Percentiles rank a stretch among this genome's conserved stretches.
phyloP scores from a whole-genome alignment of 2,113 vertebrate species.

The Channa argus region DNA sequence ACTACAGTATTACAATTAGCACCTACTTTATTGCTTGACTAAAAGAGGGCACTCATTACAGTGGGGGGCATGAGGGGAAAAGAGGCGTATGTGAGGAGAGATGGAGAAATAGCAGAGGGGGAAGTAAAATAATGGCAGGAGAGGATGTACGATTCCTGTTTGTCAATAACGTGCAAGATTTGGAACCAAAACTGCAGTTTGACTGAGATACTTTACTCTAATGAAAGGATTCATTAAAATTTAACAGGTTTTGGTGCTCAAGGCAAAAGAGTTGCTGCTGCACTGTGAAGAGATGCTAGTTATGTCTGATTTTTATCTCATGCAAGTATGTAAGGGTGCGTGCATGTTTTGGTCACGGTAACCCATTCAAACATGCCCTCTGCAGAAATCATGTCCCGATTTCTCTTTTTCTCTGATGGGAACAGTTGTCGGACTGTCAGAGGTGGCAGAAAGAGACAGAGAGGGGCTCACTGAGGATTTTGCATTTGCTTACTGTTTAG shows the following conservation, averaged over 20 bases:
- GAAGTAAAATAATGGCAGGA: background rate
- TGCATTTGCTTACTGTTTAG: slow-evolving; percentile 53
- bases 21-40: background rate
- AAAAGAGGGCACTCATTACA: slow-evolving; percentile 21
- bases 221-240: slow-evolving; percentile 30
- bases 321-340: background rate
- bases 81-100: background rate
- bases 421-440: slow-evolving; percentile 26
- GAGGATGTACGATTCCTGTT: slow-evolving; percentile 4
- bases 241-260: slow-evolving; percentile 14
- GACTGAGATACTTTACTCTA: slow-evolving; percentile 1
- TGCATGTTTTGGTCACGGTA: background rate
- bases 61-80: background rate
- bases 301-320: slow-evolving; percentile 3
- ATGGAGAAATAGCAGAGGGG: background rate
- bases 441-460: slow-evolving; percentile 16
- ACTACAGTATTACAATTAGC: background rate
- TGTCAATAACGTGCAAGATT: slow-evolving; percentile 24
- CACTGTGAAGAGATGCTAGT: background rate
- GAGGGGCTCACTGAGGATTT: slow-evolving; percentile 23
- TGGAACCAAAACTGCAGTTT: slow-evolving; percentile 20
- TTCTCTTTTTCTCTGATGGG: slow-evolving; percentile 8
- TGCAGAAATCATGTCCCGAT: background rate
- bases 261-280: background rate
- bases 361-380: background rate